Evolutionary conservation across 2,113 vertebrate species (phyloP), one percentile per base, ranked within the genome.

Genomic region (Sapayoa aenigma): DNA sequence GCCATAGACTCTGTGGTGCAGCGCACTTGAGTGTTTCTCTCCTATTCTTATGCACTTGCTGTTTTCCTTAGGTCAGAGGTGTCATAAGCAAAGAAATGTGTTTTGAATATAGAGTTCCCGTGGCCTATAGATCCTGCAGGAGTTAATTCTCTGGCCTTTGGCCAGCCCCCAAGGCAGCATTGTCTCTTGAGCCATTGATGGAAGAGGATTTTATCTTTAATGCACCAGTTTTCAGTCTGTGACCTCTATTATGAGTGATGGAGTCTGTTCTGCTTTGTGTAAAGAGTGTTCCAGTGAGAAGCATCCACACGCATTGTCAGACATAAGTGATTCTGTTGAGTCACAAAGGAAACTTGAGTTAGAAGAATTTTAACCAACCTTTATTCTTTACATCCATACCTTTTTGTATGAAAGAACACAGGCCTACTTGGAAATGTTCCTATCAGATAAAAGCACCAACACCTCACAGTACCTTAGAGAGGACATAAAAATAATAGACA

Each of bases 351-450:
- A 85, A 67, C 84, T 67, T 6, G 50, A 89, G n/a, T 44, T 71
- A 18, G 5, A 74, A 67, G 91, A 89, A 85, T 91, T 94, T 71
- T 94, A 94, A 95, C 93, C 93, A 91, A 77, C 67, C 82, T 95
- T 95, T 90, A 39, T 91, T 95, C 85, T 88, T 95, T 60, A 88
- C 46, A 63, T 60, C 39, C 76, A 49, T 63, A 60, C 39, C 22
- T 94, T 91, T 84, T 42, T 63, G 23, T 93, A 3, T 52, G 33
- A 75, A 92, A 63, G 91, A 91, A 23, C 7, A 59, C 59, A 77
- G 86, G 76, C 52, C 72, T 80, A 63, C 72, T 74, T 83, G 83
- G 65, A 87, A 91, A 50, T 67, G 65, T 71, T 90, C 69, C 78
- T 71, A 0, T 88, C 14, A 88, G 72, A 94, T 93, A 52, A 90